Base-by-base conservation (phyloP, 2,888 invertebrate species). In the Malthinus flaveolus region DNA sequence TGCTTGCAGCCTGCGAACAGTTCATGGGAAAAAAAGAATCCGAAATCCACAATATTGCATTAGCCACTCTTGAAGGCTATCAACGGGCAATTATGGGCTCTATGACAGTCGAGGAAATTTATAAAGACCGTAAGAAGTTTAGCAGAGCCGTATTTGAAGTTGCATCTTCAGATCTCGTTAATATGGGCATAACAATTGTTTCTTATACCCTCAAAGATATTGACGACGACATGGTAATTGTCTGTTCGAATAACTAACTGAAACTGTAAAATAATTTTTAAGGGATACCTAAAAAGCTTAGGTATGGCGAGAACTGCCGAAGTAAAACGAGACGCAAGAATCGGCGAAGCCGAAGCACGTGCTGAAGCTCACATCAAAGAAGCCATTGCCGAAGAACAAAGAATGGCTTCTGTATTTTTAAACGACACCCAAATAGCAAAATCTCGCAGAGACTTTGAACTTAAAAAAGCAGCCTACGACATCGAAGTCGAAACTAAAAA, bases 401-500 rank as follows among this genome's bases (percentile, higher is more conserved):
- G 95, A 49, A 95, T 97, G 95, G 95, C 96, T 0, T 85, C 96
- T 0, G 87, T 94, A 61, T 95, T 95, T 77, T 81, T 92, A 12
- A 98, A 98, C 80, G 97, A 98, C 75, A 95, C 96, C 1, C 97
- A 97, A 79, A 97, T 98, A 59, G 96, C 97, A 1, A 96, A 97
- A 78, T 94, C 97, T 0, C 93, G 95, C 75, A 83, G 97, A 63
- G 97, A 98, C 79, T 98, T 96, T 77, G 96, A 97, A 79, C 81
- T 97, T 62, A 97, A 98, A 78, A 97, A 98, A 77, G 97, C 97
- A 4, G 91, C 93, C 3, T 98, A 97, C 75, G 97, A 98, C 76
- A 90, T 93, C 65, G 97, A 97, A 84, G 95, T 98, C 37, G 94
- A 96, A 78, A 95, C 95, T 6, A 90, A 84, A 69, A 92, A 91